Conservation (phyloP, 2,113 vertebrate genomes). For the Salminus brasiliensis region DNA sequence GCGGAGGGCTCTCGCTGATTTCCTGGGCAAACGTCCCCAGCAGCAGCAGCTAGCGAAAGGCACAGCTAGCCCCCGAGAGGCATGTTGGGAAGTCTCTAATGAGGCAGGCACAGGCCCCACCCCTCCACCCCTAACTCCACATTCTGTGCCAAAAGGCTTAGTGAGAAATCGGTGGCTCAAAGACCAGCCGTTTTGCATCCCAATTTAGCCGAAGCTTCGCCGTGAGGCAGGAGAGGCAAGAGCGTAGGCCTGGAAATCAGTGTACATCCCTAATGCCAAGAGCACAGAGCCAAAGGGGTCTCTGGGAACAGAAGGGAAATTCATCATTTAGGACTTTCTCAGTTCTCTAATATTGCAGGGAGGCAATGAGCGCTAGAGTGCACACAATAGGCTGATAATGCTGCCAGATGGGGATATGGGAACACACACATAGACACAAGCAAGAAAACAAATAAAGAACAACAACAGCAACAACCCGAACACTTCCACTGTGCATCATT, state of each 20-base stretch:
- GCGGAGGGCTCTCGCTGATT: conserved; percentile 14
- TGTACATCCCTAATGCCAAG: neutral
- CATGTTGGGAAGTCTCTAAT: conserved; percentile 44
- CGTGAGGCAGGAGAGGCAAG: conserved; percentile 18
- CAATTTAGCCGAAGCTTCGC: conserved; percentile 13
- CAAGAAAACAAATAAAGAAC: neutral
- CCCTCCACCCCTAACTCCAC: neutral
- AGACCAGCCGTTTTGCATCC: conserved; percentile 33
- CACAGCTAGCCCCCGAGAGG: conserved; percentile 30
- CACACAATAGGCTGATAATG: neutral
- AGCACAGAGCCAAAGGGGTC: conserved; percentile 6
- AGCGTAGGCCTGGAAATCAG: conserved; percentile 17
- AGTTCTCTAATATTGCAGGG: conserved; percentile 13
- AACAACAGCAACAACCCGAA: neutral
- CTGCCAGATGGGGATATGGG: conserved; percentile 1
- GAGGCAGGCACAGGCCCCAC: conserved; percentile 32
- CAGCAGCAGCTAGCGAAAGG: conserved; percentile 27
- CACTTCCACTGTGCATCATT: neutral
- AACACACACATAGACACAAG: no score
- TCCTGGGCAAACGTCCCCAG: conserved; percentile 30
- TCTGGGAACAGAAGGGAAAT: neutral
- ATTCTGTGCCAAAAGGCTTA: conserved; percentile 23
- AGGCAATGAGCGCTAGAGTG: neutral
- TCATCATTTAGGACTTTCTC: neutral
- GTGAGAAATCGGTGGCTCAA: conserved; percentile 22